A percentile compares a stretch with the other conserved stretches of the same genome.
These are phyloP conservation scores for Chrysocyon brachyurus DNA, from an alignment of 2,797 vertebrate species.

Conservation along the genomic window DNA sequence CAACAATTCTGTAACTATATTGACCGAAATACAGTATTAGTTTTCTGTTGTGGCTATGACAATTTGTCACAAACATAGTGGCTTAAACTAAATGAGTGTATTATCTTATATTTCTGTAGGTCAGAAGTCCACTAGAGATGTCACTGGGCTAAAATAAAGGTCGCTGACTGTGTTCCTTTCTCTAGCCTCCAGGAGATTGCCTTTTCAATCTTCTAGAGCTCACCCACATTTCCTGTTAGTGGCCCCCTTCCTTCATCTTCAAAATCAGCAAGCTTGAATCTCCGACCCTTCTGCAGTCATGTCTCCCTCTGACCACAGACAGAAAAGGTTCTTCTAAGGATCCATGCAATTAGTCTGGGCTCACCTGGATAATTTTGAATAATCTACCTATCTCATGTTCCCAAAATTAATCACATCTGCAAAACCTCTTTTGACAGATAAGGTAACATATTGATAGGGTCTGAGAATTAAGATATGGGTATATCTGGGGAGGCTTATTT, in stretches of 20 bases:
- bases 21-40: not conserved
- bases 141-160: not conserved
- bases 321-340: not conserved
- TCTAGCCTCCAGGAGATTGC: not conserved
- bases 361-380: not conserved
- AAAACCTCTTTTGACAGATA: not conserved
- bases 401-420: not conserved
- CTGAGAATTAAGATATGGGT: not conserved
- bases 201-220: not conserved
- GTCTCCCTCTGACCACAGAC: not conserved
- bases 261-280: not conserved
- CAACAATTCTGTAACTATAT: not conserved
- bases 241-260: not conserved
- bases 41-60: not conserved
- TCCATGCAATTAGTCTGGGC: not conserved
- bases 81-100: not conserved
- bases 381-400: not conserved
- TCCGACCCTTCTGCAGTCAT: not conserved
- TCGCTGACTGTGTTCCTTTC: not conserved
- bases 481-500: not conserved
- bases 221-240: not conserved
- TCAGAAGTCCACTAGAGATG: not conserved
- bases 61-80: not conserved
- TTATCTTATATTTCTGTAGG: not conserved
- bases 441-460: not conserved